Base-by-base conservation (phyloP, 2,888 invertebrate species). In the Lymantria dispar region DNA sequence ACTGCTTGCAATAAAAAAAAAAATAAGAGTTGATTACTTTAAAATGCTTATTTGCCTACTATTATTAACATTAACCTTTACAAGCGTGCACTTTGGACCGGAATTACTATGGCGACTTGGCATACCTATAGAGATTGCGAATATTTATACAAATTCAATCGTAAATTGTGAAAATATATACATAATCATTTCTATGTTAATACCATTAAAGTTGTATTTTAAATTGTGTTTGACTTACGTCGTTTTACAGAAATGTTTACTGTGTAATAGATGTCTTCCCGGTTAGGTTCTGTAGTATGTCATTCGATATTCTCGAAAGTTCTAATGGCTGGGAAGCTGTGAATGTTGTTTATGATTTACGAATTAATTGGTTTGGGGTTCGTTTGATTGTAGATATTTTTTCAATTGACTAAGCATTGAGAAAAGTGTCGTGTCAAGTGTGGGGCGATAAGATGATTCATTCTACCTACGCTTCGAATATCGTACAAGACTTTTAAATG, bases 231-330 rank as follows among this genome's bases (percentile, higher is more conserved):
- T 30, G 43, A 45, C 30, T 45, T 62, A 53, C 1, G 50, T 31
- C 52, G 45, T 62, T 73, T 56, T 52, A 11, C n/a, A n/a, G 2
- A 31, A 8, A n/a, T 38, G 22, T 14, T n/a, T 29, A 75, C 72
- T 70, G 68, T 62, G 77, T 78, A 85, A 85, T 83, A 64, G 77
- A 73, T 66, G 62, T 70, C 83, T 83, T 85, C 85, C 85, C 83
- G 79, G 74, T 64, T 68, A 60, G 67, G 64, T 63, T 31, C 52
- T 47, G 49, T 71, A 73, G 70, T 72, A 66, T 71, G 76, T 78
- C 74, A 80, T 74, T 66, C 65, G 73, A 78, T 76, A 59, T 46
- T 40, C 40, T 57, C 54, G 56, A 49, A 48, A 61, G 51, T 56
- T 47, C 15, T 50, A 48, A 53, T 53, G 8, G 45, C 46, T 31